Evolutionary conservation across 2,888 invertebrate species (phyloP).

Genomic region (Selenia dentaria): DNA sequence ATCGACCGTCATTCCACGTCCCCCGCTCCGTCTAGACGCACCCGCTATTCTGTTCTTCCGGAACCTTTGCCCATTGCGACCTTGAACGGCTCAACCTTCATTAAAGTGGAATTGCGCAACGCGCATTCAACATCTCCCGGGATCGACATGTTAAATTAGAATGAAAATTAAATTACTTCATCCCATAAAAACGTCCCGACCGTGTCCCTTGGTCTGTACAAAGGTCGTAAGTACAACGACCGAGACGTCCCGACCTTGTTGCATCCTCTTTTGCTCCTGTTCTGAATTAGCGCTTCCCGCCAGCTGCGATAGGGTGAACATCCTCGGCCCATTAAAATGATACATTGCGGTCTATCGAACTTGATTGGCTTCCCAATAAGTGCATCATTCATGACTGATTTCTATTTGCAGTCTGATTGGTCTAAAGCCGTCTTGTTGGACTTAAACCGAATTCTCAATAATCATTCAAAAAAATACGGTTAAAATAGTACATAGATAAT

Average conservation of each 20-base stretch:
- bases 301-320: slow-evolving; percentile 60
- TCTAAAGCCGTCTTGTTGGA: slow-evolving; percentile 34
- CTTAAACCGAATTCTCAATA: slow-evolving; percentile 2
- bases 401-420: slow-evolving; percentile 27
- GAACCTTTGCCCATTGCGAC: slow-evolving; percentile 79
- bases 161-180: slow-evolving; percentile 45
- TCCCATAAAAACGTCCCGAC: slow-evolving; percentile 35
- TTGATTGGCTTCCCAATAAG: slow-evolving; percentile 27
- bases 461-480: no score
- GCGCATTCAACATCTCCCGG: slow-evolving; percentile 40
- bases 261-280: slow-evolving; percentile 65
- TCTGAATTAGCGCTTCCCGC: slow-evolving; percentile 59
- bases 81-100: slow-evolving; percentile 82
- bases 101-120: slow-evolving; percentile 75
- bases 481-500: no score
- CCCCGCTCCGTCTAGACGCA: slow-evolving; percentile 80
- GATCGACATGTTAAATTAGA: slow-evolving; percentile 59
- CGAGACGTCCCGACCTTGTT: slow-evolving; percentile 72
- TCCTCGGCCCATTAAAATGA: slow-evolving; percentile 49
- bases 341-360: slow-evolving; percentile 39
- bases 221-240: slow-evolving; percentile 67
- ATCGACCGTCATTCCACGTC: slow-evolving; percentile 74
- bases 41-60: slow-evolving; percentile 77
- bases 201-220: slow-evolving; percentile 39
- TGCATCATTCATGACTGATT: slow-evolving; percentile 27